Conservation (phyloP, 2,888 invertebrate genomes). For the Acleris literana region DNA sequence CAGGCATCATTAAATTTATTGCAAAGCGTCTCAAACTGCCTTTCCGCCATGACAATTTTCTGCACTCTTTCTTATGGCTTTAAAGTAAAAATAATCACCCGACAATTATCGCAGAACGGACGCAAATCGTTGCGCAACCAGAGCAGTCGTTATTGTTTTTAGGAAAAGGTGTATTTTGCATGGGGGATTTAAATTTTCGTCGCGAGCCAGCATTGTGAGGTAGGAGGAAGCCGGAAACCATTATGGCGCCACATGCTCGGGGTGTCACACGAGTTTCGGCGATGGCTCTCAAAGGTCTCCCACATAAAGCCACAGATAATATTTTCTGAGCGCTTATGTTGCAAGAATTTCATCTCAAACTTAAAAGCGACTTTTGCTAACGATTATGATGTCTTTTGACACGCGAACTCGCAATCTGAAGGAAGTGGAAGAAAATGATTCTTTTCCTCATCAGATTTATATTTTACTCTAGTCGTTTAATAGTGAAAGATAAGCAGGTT, state of each 20-base stretch:
- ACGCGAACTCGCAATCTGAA: conserved; percentile 28
- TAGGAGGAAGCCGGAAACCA: conserved; percentile 77
- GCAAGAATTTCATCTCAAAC: conserved; percentile 18
- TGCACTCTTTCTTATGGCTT: conserved; percentile 35
- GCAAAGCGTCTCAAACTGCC: conserved; percentile 31
- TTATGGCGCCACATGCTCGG: conserved; percentile 70
- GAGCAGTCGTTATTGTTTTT: conserved; percentile 54
- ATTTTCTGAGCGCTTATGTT: conserved; percentile 33
- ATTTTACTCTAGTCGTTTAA: background rate
- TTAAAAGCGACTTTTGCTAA: conserved; percentile 29
- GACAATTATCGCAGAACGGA: conserved; percentile 34
- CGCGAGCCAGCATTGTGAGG: conserved; percentile 64
- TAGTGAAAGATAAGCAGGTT: background rate
- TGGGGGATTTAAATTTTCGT: conserved; percentile 67
- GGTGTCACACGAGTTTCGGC: conserved; percentile 66
- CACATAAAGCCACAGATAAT: conserved; percentile 37
- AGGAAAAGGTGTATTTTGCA: conserved; percentile 50
- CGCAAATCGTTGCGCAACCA: conserved; percentile 43
- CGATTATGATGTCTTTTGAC: conserved; percentile 24
- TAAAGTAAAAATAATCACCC: conserved; percentile 38
- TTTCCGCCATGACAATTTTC: conserved; percentile 35
- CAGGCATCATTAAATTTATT: conserved; percentile 33
- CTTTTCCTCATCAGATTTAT: background rate
- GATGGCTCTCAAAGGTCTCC: conserved; percentile 55
- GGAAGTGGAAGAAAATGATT: background rate